phyloP scores from a whole-genome alignment of 2,113 vertebrate genomes.

The Hippocampus guttulatus region DNA sequence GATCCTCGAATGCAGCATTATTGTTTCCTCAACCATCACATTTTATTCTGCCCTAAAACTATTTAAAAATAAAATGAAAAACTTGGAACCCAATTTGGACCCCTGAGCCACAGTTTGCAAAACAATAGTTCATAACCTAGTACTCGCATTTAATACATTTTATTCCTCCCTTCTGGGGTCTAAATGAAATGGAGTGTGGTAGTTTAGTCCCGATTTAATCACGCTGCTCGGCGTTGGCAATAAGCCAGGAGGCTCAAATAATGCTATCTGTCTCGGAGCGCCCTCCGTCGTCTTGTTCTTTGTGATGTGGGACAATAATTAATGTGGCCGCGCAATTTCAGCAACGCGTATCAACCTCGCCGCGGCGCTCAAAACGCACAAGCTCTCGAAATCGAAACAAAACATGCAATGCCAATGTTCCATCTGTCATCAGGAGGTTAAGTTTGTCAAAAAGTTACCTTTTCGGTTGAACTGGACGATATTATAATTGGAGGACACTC shows the following conservation, averaged over 20 bases:
- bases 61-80: background rate
- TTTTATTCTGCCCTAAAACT: background rate
- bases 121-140: background rate
- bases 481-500: background rate
- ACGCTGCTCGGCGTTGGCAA: conserved; percentile 3
- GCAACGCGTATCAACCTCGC: conserved; percentile 13
- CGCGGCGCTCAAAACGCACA: background rate
- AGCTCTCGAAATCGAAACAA: background rate
- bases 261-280: conserved; percentile 11
- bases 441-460: background rate
- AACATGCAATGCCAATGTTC: background rate
- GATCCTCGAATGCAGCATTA: too few relatives aligned
- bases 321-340: conserved; percentile 50
- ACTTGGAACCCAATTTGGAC: background rate
- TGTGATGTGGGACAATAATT: conserved; percentile 71
- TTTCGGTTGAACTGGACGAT: background rate
- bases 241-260: conserved; percentile 58
- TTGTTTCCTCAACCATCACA: too few relatives aligned
- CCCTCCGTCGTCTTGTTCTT: conserved; percentile 59
- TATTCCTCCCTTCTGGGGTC: background rate
- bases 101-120: background rate
- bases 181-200: background rate
- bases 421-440: background rate
- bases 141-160: background rate
- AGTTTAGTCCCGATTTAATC: background rate